Evolutionary conservation across 2,113 vertebrate genomes (phyloP).

Genomic region (Engraulis encrasicolus): DNA sequence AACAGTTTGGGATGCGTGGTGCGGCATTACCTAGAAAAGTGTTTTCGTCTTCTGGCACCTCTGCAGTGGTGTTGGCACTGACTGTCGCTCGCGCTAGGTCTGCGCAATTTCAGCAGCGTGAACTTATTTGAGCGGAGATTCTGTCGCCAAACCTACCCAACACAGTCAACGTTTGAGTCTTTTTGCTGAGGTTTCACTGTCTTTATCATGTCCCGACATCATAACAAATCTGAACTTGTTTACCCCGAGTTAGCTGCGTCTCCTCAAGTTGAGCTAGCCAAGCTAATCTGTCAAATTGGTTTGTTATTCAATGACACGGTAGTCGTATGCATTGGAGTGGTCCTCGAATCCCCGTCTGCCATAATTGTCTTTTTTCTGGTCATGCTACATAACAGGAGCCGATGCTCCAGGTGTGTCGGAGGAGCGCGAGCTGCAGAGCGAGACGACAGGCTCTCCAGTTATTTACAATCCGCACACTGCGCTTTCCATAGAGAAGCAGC

Average conservation of each 20-base stretch:
- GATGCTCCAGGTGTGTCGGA: conserved; percentile 91
- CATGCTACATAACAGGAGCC: conserved; percentile 72
- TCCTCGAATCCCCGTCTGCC: background rate
- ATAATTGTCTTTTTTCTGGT: conserved; percentile 26
- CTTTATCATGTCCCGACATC: background rate
- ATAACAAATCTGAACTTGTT: background rate
- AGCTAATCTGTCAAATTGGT: background rate
- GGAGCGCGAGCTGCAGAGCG: conserved; percentile 88
- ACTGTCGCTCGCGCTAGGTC: background rate
- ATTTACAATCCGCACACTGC: conserved; percentile 91
- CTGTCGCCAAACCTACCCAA: background rate
- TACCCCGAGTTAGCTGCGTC: background rate
- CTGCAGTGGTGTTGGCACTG: background rate
- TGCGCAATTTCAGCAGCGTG: conserved; percentile 10
- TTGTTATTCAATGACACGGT: background rate
- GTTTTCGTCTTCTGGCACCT: background rate
- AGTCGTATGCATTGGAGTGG: background rate
- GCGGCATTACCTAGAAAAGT: background rate
- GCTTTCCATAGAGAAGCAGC: conserved; percentile 94
- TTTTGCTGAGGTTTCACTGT: background rate
- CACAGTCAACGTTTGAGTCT: background rate
- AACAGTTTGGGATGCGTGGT: background rate
- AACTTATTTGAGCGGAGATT: background rate
- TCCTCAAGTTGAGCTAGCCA: conserved; percentile 7
- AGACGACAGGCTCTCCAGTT: conserved; percentile 82